phyloP scores from a whole-genome alignment of 2,888 invertebrate genomes.

The Brenthis hecate region DNA sequence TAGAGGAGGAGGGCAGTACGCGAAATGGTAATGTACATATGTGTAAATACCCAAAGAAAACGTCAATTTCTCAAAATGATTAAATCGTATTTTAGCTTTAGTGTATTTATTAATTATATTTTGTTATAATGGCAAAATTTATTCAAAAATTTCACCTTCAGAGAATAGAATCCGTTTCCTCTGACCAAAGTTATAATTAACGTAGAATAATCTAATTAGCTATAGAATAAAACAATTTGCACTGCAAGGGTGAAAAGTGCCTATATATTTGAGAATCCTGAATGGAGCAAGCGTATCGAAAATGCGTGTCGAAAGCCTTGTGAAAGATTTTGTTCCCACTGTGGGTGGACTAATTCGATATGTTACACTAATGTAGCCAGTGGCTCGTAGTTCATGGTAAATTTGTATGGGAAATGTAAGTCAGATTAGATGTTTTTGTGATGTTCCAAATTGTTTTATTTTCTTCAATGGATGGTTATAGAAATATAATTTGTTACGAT shows the following conservation, averaged over 20 bases:
- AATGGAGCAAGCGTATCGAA: constrained; percentile 53
- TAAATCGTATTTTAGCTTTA: too few relatives aligned
- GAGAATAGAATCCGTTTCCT: too few relatives aligned
- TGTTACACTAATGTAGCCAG: constrained; percentile 47
- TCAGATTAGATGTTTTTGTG: constrained; percentile 44
- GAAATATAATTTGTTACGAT: too few relatives aligned
- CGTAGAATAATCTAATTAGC: constrained; percentile 4
- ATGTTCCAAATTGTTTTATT: neutral
- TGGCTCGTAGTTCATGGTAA: constrained; percentile 55
- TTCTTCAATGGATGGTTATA: neutral
- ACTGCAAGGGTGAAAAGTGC: constrained; percentile 14
- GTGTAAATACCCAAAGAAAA: too few relatives aligned
- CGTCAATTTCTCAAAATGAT: too few relatives aligned
- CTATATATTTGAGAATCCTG: constrained; percentile 15
- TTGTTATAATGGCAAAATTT: too few relatives aligned
- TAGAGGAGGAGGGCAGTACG: too few relatives aligned
- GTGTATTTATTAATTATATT: too few relatives aligned
- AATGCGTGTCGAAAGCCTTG: constrained; percentile 60
- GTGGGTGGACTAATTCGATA: constrained; percentile 43
- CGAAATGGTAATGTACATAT: too few relatives aligned
- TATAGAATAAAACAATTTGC: constrained; percentile 6
- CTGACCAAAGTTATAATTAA: neutral
- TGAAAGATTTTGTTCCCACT: constrained; percentile 68
- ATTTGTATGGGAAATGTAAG: constrained; percentile 63
- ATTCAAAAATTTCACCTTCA: too few relatives aligned